Percentiles rank a stretch among this genome's conserved stretches.
Evolutionary conservation across 2,888 invertebrate genomes (phyloP).

Genomic region (Andrena marginata): DNA sequence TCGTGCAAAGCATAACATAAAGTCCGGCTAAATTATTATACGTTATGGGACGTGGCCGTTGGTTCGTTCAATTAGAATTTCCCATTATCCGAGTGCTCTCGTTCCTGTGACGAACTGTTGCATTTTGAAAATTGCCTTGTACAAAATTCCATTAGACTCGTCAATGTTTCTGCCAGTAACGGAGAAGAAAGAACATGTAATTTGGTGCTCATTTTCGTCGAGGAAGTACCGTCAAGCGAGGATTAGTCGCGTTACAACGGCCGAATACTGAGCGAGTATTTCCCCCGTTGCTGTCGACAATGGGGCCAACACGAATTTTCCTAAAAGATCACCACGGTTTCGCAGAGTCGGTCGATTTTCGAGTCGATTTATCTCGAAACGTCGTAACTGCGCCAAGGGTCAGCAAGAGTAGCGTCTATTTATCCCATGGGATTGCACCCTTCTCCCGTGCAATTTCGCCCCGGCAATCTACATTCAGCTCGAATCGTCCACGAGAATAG

Average conservation of each 20-base stretch:
- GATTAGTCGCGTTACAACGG: background rate
- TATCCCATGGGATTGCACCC: slow-evolving; percentile 68
- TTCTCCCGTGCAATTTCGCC: slow-evolving; percentile 65
- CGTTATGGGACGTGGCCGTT: background rate
- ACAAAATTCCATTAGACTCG: slow-evolving; percentile 36
- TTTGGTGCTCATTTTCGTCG: slow-evolving; percentile 18
- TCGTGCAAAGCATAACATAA: background rate
- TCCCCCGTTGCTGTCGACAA: background rate
- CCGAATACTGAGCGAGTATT: slow-evolving; percentile 25
- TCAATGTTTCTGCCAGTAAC: background rate
- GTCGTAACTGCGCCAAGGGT: slow-evolving; percentile 58
- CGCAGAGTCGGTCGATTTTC: slow-evolving; percentile 58
- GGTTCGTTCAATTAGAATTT: slow-evolving; percentile 26
- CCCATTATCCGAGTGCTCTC: background rate
- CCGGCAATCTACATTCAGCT: slow-evolving; percentile 65
- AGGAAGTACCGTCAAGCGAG: background rate
- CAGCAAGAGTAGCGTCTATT: slow-evolving; percentile 65
- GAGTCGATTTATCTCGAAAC: slow-evolving; percentile 64
- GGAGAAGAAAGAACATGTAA: background rate
- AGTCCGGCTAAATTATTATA: slow-evolving; percentile 19
- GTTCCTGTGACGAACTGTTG: background rate
- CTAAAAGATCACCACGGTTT: slow-evolving; percentile 45
- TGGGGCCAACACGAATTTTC: slow-evolving; percentile 25
- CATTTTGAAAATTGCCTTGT: slow-evolving; percentile 10
- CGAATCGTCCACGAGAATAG: slow-evolving; percentile 45